Conservation (phyloP, 2,888 invertebrate genomes). For the Folsomia candida region DNA sequence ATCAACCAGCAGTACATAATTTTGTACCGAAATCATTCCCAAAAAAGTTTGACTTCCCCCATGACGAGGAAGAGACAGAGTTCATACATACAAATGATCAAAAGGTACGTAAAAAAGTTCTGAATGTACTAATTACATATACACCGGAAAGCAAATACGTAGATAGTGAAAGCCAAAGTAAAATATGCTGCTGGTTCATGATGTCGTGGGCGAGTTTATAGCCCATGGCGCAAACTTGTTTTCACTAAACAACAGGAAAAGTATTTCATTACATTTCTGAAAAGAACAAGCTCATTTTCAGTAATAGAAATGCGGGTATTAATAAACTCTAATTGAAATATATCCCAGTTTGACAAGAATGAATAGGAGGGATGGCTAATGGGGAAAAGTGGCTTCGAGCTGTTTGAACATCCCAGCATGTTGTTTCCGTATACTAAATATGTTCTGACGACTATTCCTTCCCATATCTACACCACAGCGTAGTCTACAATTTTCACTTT, state of each 20-base stretch:
- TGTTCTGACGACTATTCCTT: no score
- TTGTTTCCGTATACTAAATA: no score
- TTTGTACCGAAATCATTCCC: no score
- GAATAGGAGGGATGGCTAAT: conserved; percentile 4
- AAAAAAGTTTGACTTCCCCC: no score
- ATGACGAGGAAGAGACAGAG: no score
- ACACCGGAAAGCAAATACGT: no score
- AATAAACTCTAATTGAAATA: conserved; percentile 16
- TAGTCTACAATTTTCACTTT: not conserved
- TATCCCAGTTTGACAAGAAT: not conserved
- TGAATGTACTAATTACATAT: no score
- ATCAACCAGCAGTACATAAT: not conserved
- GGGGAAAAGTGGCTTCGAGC: not conserved
- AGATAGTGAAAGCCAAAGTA: no score
- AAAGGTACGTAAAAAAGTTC: not conserved
- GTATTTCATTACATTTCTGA: not conserved
- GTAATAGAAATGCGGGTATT: conserved; percentile 2
- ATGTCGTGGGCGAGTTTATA: no score
- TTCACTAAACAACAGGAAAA: not conserved
- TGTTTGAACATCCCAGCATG: not conserved
- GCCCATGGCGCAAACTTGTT: not conserved
- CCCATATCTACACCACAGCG: no score
- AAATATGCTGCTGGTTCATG: no score
- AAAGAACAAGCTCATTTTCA: not conserved
- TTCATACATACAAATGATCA: not conserved